Evolutionary conservation across 2,888 invertebrate genomes (phyloP), one percentile per base, ranked within the genome.

Genomic region (Cryptocheilus praepositus): DNA sequence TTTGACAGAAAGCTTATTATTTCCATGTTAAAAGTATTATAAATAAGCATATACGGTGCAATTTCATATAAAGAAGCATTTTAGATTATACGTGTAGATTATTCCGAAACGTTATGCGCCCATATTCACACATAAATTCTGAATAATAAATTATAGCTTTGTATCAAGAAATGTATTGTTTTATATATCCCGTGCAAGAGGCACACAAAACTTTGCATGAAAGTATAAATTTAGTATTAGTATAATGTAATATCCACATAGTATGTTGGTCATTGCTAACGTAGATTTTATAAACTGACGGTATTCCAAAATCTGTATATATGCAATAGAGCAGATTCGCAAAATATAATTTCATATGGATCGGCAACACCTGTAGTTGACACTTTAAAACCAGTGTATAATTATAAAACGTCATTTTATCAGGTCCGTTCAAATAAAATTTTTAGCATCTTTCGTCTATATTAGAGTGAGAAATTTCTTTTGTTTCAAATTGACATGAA

Each of bases 131-230:
- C 78, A 71, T 61, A 70, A 62, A 75, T 70, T 61, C 74, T 78
- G 80, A 11, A 76, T 80, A 79, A 80, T 79, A 78, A 74, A 79
- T 80, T 76, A 70, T 72, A 78, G 80, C 76, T 76, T 79, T 72
- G n/a, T 80, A 73, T 73, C 67, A 80, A 77, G 76, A 68, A 73
- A 67, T 74, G 68, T 58, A 49, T 65, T 80, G 75, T 64, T 75
- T 73, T 49, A 71, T 64, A 71, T 77, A 71, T 71, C 77, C 73
- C 74, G 69, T 74, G 62, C 64, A 78, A 70, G 60, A 70, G 71
- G 64, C 62, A 64, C 67, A 45, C 45, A 68, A 5, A 36, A 59
- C 67, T 73, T 73, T 59, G 59, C 28, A 64, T 69, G 61, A 61
- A 67, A 73, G 46, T 74, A 71, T 52, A 57, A 7, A 36, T 11